Evolutionary conservation across 2,797 vertebrate species (phyloP).

Genomic region (Crenuchus spilurus): DNA sequence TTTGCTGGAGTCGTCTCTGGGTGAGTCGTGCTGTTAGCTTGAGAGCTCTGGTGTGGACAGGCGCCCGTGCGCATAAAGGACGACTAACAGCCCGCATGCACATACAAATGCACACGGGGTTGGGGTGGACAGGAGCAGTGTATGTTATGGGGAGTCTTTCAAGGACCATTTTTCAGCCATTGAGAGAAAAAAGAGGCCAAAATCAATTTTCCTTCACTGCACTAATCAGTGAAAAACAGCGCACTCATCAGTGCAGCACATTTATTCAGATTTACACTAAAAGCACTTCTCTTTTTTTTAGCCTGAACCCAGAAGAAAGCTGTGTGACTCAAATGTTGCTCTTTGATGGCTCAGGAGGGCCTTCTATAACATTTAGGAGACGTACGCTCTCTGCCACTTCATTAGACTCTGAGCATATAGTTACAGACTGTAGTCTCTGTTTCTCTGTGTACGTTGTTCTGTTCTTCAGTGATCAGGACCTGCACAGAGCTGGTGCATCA

Average conservation of each 20-base stretch:
- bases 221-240: constrained; percentile 38
- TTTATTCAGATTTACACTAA: constrained; percentile 27
- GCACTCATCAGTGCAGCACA: constrained; percentile 8
- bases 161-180: constrained; percentile 14
- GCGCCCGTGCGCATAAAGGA: background rate
- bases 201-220: constrained; percentile 44
- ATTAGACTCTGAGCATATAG: no score
- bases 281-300: constrained; percentile 14
- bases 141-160: constrained; percentile 19
- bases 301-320: no score
- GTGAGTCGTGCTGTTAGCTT: constrained; percentile 30
- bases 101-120: background rate
- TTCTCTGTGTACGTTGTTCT: no score
- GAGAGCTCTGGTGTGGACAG: constrained; percentile 23
- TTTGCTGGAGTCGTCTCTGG: constrained; percentile 25
- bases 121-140: background rate
- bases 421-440: no score
- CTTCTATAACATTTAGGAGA: no score
- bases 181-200: background rate
- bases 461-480: no score
- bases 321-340: no score
- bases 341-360: no score
- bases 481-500: no score
- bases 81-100: background rate
- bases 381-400: no score